Base-by-base conservation (phyloP, 2,888 invertebrate genomes). In the Hypsopygia costalis region DNA sequence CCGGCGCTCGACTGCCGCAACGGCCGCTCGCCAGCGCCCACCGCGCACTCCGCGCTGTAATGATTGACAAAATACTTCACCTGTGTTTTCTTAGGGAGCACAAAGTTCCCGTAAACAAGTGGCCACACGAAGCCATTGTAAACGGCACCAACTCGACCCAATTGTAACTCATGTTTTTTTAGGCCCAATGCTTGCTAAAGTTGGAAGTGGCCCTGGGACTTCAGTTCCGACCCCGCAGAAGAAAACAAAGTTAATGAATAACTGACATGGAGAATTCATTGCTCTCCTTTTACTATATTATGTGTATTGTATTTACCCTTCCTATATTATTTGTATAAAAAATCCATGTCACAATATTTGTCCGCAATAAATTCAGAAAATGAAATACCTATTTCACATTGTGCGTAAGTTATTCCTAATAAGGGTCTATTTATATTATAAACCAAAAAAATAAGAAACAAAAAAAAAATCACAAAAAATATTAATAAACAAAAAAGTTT, bases 1-100 rank as follows among this genome's bases (percentile, higher is more conserved):
- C 51, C 51, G 25, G 42, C 49, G 48, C 44, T 43, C 48, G 45
- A 55, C 61, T 57, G 62, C 58, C 69, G 68, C 62, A 63, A 60
- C 55, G 60, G 55, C 50, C 56, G 46, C 16, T 16, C 56, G 51
- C 49, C 52, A 58, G 56, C 59, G 54, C 51, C 58, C 34, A 35
- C 48, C 57, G 66, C 65, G 64, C 65, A 62, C 62, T 62, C 63
- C 67, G 58, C 64, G 61, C 64, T 61, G 58, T 79, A 80, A 83
- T 85, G 79, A 83, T 85, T 85, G 75, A 82, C 75, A 81, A 73
- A 81, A 77, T 77, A 79, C 71, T 77, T 78, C 67, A 82, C 81
- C 78, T 81, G 75, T 73, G 67, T 76, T 78, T 81, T 75, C 69
- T 75, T 76, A 60, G 40, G 54, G 49, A 25, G 52, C 55, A 46